Evolutionary conservation across 2,797 vertebrate genomes (phyloP).

Genomic region (Micropoecilia bifurca): DNA sequence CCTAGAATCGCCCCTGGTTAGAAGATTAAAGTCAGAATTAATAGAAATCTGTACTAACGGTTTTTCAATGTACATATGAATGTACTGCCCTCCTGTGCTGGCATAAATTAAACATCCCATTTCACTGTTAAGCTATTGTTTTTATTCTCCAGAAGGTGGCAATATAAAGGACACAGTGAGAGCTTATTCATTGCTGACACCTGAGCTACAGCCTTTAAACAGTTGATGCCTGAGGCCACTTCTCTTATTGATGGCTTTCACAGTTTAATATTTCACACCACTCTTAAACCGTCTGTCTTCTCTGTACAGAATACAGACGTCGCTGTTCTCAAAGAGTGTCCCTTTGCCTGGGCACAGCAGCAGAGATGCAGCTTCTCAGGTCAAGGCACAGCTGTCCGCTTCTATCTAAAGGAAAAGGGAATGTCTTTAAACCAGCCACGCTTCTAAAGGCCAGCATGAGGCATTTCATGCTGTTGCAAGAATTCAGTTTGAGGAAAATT

Average conservation of each 20-base stretch:
- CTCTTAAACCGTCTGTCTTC: not conserved
- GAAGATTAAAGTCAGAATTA: not conserved
- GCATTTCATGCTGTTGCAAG: slow-evolving; percentile 1
- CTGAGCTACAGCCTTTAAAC: not conserved
- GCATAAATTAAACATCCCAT: not conserved
- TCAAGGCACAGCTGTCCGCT: slow-evolving; percentile 2
- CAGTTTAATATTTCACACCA: slow-evolving; percentile 1
- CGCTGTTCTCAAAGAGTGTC: not conserved
- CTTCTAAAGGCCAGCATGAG: not conserved
- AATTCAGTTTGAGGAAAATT: not conserved
- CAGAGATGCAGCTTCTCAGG: not conserved
- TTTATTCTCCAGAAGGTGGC: not conserved
- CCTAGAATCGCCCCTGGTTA: too few relatives aligned
- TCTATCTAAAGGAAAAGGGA: not conserved
- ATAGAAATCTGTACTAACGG: not conserved
- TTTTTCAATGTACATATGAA: not conserved
- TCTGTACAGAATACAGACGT: not conserved
- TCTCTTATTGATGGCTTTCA: slow-evolving; percentile 1
- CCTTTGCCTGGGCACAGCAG: not conserved
- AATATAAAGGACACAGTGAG: not conserved
- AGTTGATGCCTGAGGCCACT: not conserved
- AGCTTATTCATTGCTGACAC: not conserved
- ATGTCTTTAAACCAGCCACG: not conserved
- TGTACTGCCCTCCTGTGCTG: not conserved
- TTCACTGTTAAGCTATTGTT: not conserved